Evolutionary conservation across 2,113 vertebrate species (phyloP), one percentile per base, ranked within the genome.

Genomic region (Falcunculus frontatus): DNA sequence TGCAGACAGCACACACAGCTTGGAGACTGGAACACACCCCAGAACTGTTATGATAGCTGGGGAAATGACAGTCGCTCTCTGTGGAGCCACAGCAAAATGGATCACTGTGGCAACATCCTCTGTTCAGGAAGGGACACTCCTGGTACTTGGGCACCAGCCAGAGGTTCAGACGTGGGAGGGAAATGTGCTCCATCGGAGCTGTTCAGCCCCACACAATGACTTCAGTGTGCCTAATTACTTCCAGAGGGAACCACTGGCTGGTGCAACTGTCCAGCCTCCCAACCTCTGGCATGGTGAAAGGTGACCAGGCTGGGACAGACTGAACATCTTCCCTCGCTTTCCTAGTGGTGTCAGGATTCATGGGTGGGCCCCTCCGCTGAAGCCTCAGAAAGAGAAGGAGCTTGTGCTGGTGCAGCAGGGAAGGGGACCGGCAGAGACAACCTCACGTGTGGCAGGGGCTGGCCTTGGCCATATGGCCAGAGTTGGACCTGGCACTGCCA

Each of bases 1-100:
- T 9, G n/a, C 76, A 95, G 86, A 90, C 93, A 89, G 80, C 21
- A 72, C 33, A 63, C 60, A 39, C 33, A 86, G 37, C 46, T 37
- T 70, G 50, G 76, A 67, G 88, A 55, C 41, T 42, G 75, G 81
- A 82, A 57, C 35, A 22, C 47, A 52, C 37, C 67, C 64, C 42
- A 69, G 70, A 64, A 19, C 64, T 94, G 69, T 84, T 84, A 22
- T 67, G 64, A 94, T 67, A 92, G 81, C 62, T 89, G 90, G 62
- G 62, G 87, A 84, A 89, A 78, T 25, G 42, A 53, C 41, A 67
- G 60, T 37, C 59, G 6, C 55, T 22, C 7, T 70, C 78, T 87
- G 55, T 27, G 70, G 52, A 91, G 60, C 42, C 76, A 68, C 89
- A 88, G 70, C 67, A 81, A 42, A 50, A 56, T 12, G 35, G 84